Evolutionary conservation across 2,113 vertebrate species (phyloP), one percentile per base, ranked within the genome.

Genomic region (Antigone vipio): DNA sequence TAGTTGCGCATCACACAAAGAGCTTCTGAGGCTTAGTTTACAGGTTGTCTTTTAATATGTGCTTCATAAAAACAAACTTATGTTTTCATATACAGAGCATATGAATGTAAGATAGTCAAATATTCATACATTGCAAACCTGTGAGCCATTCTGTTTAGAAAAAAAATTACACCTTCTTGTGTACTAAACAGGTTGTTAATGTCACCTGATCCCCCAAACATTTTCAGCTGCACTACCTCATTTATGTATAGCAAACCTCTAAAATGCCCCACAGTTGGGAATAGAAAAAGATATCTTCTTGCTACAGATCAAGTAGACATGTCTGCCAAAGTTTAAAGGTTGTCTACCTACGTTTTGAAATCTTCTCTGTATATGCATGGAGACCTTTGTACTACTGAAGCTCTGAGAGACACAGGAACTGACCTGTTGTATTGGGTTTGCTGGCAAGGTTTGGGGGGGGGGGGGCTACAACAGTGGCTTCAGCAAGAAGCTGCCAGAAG

Each of bases 141-240:
- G 6, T n/a, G 26, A 76, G 35, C 9, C 27, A 73, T 45, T 90
- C 52, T 45, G 12, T n/a, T 72, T 18, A 40, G 35, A 74, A 95
- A 79, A 75, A 45, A 76, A 47, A 42, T 3, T 0, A 26, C 1
- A 1, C 47, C 30, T 60, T 69, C 1, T 3, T 47, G 21, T 29
- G 11, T 38, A 73, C 5, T 42, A 69, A 49, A 62, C 9, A 34
- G 29, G 45, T 45, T 17, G 73, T 30, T 47, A 75, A 69, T 5
- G 24, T 32, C 77, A 78, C 38, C 77, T 63, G 56, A 58, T 62
- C 38, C 60, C 84, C 50, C 47, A 80, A 63, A 69, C 21, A 74
- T n/a, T 87, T 84, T 81, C 44, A 89, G 63, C 10, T 30, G 16
- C 52, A n/a, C 12, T 75, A 44, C 49, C 17, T 9, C 40, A 49